Base-by-base conservation (phyloP, 2,888 invertebrate genomes). In the Periphyllus acericola region DNA sequence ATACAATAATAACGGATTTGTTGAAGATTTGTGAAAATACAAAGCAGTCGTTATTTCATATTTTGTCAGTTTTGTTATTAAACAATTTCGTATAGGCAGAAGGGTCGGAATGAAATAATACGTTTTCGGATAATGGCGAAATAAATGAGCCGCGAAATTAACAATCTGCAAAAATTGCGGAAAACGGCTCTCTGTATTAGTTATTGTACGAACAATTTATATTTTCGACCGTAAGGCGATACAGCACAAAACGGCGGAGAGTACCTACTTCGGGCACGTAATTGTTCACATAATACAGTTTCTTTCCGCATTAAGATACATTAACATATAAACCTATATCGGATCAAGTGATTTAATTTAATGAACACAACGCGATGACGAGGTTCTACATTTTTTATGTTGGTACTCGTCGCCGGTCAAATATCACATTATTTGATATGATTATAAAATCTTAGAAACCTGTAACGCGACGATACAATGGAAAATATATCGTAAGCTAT, bases 111-210 rank as follows among this genome's bases (percentile, higher is more conserved):
- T 66, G n/a, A 75, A 60, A 83, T 60, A 60, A 83, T 66, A 40
- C 36, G 36, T 66, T 74, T 83, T 36, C 25, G 60, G 6, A 32
- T n/a, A 60, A 60, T 29, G 36, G 21, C 36, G 34, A 83, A 83
- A 75, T 60, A 75, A 75, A 75, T 75, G 83, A 46, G 29, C 29
- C 75, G 21, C 76, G 83, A 83, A 83, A 83, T 83, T 75, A 83
- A 60, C 83, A 75, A 83, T 83, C 55, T 66, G 14, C 11, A 29
- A 17, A 25, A 75, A 66, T 75, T 36, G 36, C 6, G 14, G 60
- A 29, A 60, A 40, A 29, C 19, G 46, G 52, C 46, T 68, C 40
- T 68, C 66, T 46, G 1, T 68, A n/a, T 52, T n/a, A 32, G 71
- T 80, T 40, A 80, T 71, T 34, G 32, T 32, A 14, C n/a, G 46